A percentile compares a stretch with the other conserved stretches of the same genome.
Conservation (phyloP, 2,888 invertebrate genomes). For the Podotricha telesiphe region DNA sequence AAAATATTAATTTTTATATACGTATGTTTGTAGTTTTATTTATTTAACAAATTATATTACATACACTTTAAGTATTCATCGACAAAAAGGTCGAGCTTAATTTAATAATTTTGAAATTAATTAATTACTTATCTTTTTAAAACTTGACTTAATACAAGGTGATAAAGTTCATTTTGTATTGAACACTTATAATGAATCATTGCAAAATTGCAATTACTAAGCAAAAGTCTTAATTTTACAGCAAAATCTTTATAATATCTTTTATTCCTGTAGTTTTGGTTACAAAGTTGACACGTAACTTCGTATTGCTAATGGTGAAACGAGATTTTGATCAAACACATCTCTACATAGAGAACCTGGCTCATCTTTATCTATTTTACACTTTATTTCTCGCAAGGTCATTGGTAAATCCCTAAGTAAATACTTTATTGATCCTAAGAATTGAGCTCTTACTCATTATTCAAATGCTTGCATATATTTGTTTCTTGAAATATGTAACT, state of each 20-base stretch:
- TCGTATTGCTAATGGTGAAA: background rate
- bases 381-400: background rate
- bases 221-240: background rate
- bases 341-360: background rate
- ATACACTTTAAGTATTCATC: background rate
- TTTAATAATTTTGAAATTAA: background rate
- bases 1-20: no score
- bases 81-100: background rate
- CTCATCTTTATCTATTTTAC: background rate
- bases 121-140: background rate
- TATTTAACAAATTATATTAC: no score
- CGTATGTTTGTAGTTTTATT: no score
- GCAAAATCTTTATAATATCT: background rate
- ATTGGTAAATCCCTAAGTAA: conserved; percentile 13
- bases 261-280: background rate
- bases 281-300: background rate
- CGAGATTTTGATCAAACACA: background rate
- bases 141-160: background rate
- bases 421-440: background rate
- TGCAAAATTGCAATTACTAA: conserved; percentile 2
- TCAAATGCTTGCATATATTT: no score
- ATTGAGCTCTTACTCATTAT: background rate
- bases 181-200: background rate
- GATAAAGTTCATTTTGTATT: background rate
- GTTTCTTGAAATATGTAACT: no score